Percentiles rank a stretch among this genome's conserved stretches.
Evolutionary conservation across 2,797 vertebrate species (phyloP).

Genomic region (Pteropus rufus): DNA sequence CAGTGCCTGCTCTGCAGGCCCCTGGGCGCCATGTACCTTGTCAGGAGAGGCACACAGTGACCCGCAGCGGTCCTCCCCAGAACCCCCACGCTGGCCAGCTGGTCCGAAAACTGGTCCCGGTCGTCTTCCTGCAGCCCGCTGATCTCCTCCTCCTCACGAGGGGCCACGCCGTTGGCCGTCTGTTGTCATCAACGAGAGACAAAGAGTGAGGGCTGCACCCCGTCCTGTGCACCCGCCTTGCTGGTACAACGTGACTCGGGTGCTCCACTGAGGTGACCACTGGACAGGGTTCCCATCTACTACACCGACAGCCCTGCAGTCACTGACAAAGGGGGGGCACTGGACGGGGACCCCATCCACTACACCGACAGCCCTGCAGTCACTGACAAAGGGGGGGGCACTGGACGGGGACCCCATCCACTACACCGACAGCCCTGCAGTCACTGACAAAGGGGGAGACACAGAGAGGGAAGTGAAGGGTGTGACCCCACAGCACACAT

Average conservation of each 20-base stretch:
- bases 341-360: not conserved
- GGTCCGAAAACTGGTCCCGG: conserved; percentile 97
- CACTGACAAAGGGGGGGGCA: not conserved
- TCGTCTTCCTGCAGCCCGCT: conserved; percentile 99
- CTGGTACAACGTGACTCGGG: no score
- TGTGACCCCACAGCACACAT: no score
- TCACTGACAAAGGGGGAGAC: not conserved
- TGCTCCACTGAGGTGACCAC: not conserved
- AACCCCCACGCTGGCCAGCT: conserved; percentile 97
- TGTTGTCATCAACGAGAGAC: conserved; percentile 81
- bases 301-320: not conserved
- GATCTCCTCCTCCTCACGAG: conserved; percentile 98
- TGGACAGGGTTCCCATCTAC: not conserved
- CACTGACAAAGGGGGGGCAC: not conserved
- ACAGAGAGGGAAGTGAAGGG: not conserved
- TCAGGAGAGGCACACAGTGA: conserved; percentile 98
- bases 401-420: not conserved
- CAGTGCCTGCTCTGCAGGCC: conserved; percentile 39
- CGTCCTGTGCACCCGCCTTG: no score
- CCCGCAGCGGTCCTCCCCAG: conserved; percentile 96
- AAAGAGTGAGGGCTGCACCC: conserved; percentile 5
- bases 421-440: not conserved
- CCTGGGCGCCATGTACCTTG: conserved; percentile 83
- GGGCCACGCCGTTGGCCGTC: conserved; percentile 96
- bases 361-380: not conserved